Conservation (phyloP, 2,113 vertebrate species). For the Sylvia atricapilla region DNA sequence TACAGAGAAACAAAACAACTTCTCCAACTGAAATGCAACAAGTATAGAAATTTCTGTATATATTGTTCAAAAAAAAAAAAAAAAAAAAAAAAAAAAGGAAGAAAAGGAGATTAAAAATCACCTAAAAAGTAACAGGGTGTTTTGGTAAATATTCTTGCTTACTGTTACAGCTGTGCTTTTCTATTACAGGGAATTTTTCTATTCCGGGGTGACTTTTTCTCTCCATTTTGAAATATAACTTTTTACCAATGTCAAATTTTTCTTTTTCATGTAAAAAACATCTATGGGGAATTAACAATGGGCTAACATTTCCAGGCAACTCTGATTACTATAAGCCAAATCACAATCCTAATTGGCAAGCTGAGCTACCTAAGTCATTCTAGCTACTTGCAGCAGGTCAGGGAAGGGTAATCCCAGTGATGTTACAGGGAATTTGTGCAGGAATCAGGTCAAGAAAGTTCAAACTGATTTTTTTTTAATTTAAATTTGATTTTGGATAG, state of each 20-base stretch:
- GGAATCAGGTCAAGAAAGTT: not conserved
- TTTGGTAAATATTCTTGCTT: not conserved
- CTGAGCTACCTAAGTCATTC: not conserved
- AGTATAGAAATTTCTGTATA: not conserved
- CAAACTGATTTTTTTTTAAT: not conserved
- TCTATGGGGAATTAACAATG: not conserved
- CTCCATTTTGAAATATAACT: not conserved
- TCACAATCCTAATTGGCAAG: not conserved
- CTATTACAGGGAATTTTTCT: not conserved
- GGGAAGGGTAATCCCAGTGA: not conserved
- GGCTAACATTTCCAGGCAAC: not conserved
- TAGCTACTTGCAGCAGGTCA: not conserved
- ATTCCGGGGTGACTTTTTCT: not conserved
- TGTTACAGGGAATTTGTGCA: not conserved
- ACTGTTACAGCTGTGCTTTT: not conserved
- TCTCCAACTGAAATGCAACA: not conserved
- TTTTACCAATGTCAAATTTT: fast-evolving
- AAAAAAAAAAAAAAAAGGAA: not conserved
- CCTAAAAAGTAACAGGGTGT: not conserved
- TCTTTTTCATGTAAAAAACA: not conserved
- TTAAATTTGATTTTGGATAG: not conserved
- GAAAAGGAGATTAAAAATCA: not conserved
- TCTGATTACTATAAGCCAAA: not conserved
- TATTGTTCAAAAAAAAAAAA: not conserved
- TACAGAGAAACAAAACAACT: not conserved